Percentiles rank a stretch among this genome's conserved stretches.
Evolutionary conservation across 2,888 invertebrate genomes (phyloP).

Genomic region (Dusona sp.): DNA sequence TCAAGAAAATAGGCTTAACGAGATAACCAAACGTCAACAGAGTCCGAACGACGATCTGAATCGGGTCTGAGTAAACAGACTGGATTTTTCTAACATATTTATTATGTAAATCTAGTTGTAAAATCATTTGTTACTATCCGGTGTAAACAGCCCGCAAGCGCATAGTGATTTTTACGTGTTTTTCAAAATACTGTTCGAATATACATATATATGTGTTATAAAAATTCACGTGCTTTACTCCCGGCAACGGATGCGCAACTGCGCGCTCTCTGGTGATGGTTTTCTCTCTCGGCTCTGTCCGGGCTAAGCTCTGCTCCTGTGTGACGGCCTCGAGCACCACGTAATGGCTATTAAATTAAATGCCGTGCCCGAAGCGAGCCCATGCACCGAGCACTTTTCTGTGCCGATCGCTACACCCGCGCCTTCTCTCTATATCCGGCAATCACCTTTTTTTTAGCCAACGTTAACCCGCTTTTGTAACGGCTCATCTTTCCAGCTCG

Average conservation of each 20-base stretch:
- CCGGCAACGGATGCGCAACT: constrained; percentile 64
- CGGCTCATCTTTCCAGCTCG: background rate
- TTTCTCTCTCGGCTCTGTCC: constrained; percentile 25
- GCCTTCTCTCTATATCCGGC: constrained; percentile 44
- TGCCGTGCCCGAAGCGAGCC: constrained; percentile 57
- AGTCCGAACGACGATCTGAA: background rate
- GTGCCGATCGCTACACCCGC: constrained; percentile 42
- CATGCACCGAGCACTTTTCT: constrained; percentile 43
- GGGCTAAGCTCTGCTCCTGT: constrained; percentile 42
- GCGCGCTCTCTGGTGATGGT: constrained; percentile 49
- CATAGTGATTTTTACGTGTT: background rate
- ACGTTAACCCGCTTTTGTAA: constrained; percentile 11
- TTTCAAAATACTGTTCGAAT: background rate
- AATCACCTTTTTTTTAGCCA: constrained; percentile 25
- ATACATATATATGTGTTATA: background rate
- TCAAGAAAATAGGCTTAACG: background rate
- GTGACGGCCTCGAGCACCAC: constrained; percentile 67
- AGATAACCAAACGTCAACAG: background rate
- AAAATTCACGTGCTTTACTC: constrained; percentile 45
- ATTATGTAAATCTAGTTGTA: constrained; percentile 12
- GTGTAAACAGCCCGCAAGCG: background rate
- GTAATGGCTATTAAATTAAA: constrained; percentile 73
- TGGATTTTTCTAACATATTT: background rate
- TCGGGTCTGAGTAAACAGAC: background rate
- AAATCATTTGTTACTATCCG: background rate